Evolutionary conservation across 2,888 invertebrate genomes (phyloP), one percentile per base, ranked within the genome.

Genomic region (Pheosia gnoma): DNA sequence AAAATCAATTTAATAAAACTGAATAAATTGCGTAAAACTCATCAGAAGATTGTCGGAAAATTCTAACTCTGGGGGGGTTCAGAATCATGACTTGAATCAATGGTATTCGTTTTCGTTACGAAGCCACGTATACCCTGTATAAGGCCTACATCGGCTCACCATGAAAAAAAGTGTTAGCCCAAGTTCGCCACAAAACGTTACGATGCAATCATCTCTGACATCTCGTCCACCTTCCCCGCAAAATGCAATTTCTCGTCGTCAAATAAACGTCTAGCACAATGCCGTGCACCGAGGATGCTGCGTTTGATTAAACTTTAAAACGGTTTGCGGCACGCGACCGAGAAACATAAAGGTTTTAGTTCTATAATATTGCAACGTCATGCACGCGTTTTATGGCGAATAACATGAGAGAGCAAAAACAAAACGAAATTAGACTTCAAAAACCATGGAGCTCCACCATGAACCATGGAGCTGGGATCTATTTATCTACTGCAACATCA

Each of bases 301-400:
- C 72, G 72, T 82, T 82, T 81, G 72, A 83, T 83, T 80, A 80
- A 83, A 84, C 83, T 82, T 79, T 76, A 82, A 83, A 25, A 83
- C 82, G 66, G 66, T 67, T 59, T 57, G 55, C 59, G 61, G 66
- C 51, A 68, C 58, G 55, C 67, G 39, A 52, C 47, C 59, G 66
- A 68, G 68, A 65, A 61, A 65, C 49, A 58, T 60, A 64, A 61
- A 54, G 9, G 10, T 65, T 62, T 57, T 60, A 61, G 53, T 60
- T 70, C 61, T 58, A 62, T 45, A 60, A 68, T 57, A 63, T 62
- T 45, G 55, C 51, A 43, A 47, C 58, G 54, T 54, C 60, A 60
- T 63, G 60, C 49, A 38, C 36, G 11, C 10, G 53, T 54, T n/a
- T 36, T 3, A n/a, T 39, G 6, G 9, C 43, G 7, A 10, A 10